phyloP scores from a whole-genome alignment of 2,888 invertebrate genomes.

The Lithosia quadra region DNA sequence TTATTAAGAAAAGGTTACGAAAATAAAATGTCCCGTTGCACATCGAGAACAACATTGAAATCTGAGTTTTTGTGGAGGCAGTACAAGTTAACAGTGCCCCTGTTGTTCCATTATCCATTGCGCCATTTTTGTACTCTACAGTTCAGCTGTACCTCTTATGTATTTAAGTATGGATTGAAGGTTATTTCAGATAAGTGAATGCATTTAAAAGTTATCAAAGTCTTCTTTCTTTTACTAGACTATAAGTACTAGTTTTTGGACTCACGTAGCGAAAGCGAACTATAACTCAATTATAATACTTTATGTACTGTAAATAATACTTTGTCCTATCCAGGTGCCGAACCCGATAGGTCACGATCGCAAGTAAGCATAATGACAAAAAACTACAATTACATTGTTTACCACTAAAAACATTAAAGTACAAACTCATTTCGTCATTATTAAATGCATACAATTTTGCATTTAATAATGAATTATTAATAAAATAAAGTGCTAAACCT shows the following conservation, averaged over 20 bases:
- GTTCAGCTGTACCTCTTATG: background rate
- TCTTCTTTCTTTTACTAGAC: background rate
- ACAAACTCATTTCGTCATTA: too few species aligned
- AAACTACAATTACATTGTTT: too few species aligned
- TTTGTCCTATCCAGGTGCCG: too few species aligned
- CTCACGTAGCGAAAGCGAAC: too few species aligned
- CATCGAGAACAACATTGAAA: slow-evolving; percentile 24
- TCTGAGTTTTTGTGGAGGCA: slow-evolving; percentile 14
- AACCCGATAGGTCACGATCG: too few species aligned
- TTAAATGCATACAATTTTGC: too few species aligned
- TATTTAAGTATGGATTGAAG: background rate
- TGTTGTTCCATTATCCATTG: background rate
- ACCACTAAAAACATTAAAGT: too few species aligned
- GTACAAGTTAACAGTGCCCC: background rate
- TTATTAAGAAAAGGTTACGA: slow-evolving; percentile 28
- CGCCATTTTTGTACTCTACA: background rate
- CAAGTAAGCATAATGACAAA: too few species aligned
- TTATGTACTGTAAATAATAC: too few species aligned
- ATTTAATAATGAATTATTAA: background rate
- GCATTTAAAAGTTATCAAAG: background rate
- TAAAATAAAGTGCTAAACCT: background rate
- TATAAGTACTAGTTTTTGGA: too few species aligned
- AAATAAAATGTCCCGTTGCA: slow-evolving; percentile 22
- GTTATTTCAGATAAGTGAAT: background rate
- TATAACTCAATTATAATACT: too few species aligned